Evolutionary conservation across 2,888 invertebrate species (phyloP), one percentile per base, ranked within the genome.

Genomic region (Uropetala carovei): DNA sequence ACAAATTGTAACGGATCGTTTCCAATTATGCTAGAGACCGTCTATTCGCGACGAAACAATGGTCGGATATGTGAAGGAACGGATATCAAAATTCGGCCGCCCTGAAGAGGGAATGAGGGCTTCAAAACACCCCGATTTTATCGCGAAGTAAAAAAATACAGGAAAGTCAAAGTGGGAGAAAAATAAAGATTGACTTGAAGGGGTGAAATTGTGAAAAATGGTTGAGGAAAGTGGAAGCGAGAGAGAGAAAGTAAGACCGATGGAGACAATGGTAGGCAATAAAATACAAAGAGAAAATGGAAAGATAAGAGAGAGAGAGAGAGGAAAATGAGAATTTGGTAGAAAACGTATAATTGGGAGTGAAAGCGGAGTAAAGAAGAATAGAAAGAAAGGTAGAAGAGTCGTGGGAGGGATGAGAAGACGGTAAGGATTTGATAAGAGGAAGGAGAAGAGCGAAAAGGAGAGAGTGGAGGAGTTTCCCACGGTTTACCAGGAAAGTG

Each of bases 201-300:
- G 9, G 64, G 64, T n/a, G 14, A 27, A 75, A 27, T 10, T 27
- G 75, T 75, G 18, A 75, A 22, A 75, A 75, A 75, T 75, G 75
- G 27, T 27, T 13, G 22, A 22, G 7, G 9, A 75, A 27, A 75
- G 27, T 22, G 75, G 13, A 75, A 27, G 75, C 22, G 22, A 68
- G 68, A n/a, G 68, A n/a, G 68, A 22, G 68, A 68, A n/a, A n/a
- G n/a, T 68, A 18, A 68, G 75, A 75, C 27, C 75, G 75, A 75
- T 75, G 22, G 18, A 75, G 27, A 22, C 18, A n/a, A n/a, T n/a
- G 9, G 75, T 22, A 75, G 75, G 27, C 27, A 75, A 75, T 75
- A 75, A 75, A 75, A 11, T 75, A 27, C 22, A 22, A 9, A 27
- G 75, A 27, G 75, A 75, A 75, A 27, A 27, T 13, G 22, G 75